phyloP scores from a whole-genome alignment of 2,113 vertebrate species.

The Ictalurus punctatus region DNA sequence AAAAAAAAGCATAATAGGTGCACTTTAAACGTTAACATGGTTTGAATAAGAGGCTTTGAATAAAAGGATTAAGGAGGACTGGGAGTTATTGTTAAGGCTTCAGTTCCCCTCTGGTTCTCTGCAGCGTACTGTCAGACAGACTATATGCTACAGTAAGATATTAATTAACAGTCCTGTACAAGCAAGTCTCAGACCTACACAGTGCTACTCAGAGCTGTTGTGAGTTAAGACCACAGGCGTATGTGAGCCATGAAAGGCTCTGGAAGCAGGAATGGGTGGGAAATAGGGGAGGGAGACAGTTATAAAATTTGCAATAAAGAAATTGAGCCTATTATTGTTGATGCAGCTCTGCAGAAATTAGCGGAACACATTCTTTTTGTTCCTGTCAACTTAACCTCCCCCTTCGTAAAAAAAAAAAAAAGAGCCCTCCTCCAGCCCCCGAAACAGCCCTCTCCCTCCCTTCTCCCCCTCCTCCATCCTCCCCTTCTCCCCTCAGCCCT shows the following conservation, averaged over 20 bases:
- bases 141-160: conserved; percentile 63
- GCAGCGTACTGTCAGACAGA: conserved; percentile 55
- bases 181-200: conserved; percentile 67
- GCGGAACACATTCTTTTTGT: conserved; percentile 86
- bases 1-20: no score
- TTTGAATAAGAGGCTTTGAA: conserved; percentile 39
- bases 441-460: conserved; percentile 73
- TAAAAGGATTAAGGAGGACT: conserved; percentile 34
- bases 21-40: conserved; percentile 36
- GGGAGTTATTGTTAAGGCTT: conserved; percentile 31
- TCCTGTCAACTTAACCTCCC: conserved; percentile 86
- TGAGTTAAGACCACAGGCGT: conserved; percentile 71
- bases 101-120: conserved; percentile 59
- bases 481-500: conserved; percentile 72
- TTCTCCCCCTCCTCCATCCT: conserved; percentile 63
- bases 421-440: conserved; percentile 67
- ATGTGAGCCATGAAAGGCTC: conserved; percentile 76
- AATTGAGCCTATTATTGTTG: conserved; percentile 88
- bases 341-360: conserved; percentile 85
- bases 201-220: conserved; percentile 66
- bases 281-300: conserved; percentile 74
- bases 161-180: conserved; percentile 66
- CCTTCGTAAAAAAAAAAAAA: conserved; percentile 78
- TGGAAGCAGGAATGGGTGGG: conserved; percentile 69
- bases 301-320: conserved; percentile 79